These are phyloP conservation scores for Volucella zonaria DNA, from an alignment of 2,888 invertebrate genomes.

Conservation along the genomic window DNA sequence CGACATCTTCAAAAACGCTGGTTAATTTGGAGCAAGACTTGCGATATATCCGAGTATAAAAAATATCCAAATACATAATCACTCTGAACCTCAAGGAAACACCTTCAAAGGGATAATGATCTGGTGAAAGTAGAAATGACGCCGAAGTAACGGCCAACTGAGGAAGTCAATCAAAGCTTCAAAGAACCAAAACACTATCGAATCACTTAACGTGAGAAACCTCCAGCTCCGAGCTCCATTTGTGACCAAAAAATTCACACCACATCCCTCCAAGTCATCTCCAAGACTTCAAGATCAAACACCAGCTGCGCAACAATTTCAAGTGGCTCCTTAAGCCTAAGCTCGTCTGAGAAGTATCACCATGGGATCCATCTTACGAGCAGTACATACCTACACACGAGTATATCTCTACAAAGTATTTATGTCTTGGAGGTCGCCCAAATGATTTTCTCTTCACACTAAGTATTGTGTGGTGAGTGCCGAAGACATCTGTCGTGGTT, in stretches of 20 bases:
- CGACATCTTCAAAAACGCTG: too few relatives aligned
- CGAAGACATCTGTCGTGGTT: slow-evolving; percentile 15
- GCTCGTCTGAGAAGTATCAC: slow-evolving; percentile 28
- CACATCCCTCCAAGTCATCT: background rate
- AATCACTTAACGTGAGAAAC: slow-evolving; percentile 18
- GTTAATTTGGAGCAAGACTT: too few relatives aligned
- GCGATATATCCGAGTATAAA: too few relatives aligned
- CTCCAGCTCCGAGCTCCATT: background rate
- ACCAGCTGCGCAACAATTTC: slow-evolving; percentile 1
- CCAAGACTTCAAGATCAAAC: slow-evolving; percentile 10
- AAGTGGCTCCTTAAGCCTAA: background rate
- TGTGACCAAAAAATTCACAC: background rate
- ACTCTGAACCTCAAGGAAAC: too few relatives aligned
- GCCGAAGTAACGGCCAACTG: too few relatives aligned
- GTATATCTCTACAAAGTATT: background rate
- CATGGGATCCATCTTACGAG: too few relatives aligned
- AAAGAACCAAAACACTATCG: background rate
- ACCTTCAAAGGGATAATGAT: too few relatives aligned
- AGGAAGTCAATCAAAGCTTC: background rate
- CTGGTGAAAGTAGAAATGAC: too few relatives aligned
- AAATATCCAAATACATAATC: too few relatives aligned
- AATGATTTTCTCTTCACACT: slow-evolving; percentile 6
- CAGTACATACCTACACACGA: background rate
- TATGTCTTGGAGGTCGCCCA: slow-evolving; percentile 37
- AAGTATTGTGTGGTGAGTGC: background rate